phyloP scores from a whole-genome alignment of 2,888 invertebrate species.

The Octodonta nipae region DNA sequence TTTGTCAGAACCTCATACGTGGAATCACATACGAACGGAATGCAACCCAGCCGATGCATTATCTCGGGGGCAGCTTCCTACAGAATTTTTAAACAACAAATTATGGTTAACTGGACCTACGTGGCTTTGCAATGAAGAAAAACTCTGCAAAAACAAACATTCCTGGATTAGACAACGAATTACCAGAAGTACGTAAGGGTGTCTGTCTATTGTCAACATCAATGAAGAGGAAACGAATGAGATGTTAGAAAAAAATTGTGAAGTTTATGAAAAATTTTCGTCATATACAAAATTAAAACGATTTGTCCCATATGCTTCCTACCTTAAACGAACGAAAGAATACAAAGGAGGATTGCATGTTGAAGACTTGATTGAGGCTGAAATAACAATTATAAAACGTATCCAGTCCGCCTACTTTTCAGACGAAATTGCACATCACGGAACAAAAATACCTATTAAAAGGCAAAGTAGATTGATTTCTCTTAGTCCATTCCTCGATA shows the following conservation, averaged over 20 bases:
- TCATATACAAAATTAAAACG: neutral
- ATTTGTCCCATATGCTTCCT: neutral
- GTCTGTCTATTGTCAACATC: too few relatives aligned
- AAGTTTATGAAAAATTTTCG: neutral
- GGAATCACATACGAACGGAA: neutral
- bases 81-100: constrained; percentile 1
- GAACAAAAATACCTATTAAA: neutral
- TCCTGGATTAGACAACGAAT: neutral
- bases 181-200: too few relatives aligned
- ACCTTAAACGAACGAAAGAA: neutral
- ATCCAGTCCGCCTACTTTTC: neutral
- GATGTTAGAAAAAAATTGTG: neutral
- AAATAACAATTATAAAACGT: neutral
- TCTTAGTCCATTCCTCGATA: neutral
- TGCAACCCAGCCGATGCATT: neutral
- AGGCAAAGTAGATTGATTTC: neutral
- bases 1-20: neutral
- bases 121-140: neutral
- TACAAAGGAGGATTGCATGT: neutral
- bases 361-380: neutral
- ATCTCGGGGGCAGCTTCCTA: neutral
- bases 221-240: too few relatives aligned
- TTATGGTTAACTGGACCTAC: neutral
- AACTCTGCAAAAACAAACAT: neutral
- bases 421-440: neutral